Percentiles rank a stretch among this genome's conserved stretches.
Evolutionary conservation across 2,113 vertebrate species (phyloP).

Genomic region (Podarcis raffonei): DNA sequence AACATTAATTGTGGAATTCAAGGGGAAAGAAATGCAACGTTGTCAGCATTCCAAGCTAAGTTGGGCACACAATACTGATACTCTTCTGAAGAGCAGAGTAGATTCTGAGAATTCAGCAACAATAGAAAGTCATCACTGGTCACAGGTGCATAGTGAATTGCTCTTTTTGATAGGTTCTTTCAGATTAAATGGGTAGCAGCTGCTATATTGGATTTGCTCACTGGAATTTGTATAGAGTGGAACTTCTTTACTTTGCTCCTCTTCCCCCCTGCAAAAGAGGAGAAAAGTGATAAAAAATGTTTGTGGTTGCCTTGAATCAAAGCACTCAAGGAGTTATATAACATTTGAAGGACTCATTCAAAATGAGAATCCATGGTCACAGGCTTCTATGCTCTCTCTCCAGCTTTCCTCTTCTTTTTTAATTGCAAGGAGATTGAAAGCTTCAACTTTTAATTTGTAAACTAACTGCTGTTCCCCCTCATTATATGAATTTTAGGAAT

Average conservation of each 20-base stretch:
- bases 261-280: constrained; percentile 37
- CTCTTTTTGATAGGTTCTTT: constrained; percentile 70
- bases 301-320: constrained; percentile 54
- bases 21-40: constrained; percentile 7
- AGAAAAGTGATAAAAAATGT: constrained; percentile 22
- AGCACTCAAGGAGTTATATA: constrained; percentile 52
- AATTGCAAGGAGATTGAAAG: background rate
- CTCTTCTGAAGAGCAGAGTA: constrained; percentile 23
- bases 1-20: background rate
- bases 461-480: background rate
- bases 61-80: background rate
- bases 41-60: background rate
- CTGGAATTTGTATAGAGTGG: constrained; percentile 61
- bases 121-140: constrained; percentile 62
- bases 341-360: background rate
- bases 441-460: background rate
- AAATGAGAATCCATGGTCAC: background rate
- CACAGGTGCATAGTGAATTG: constrained; percentile 78
- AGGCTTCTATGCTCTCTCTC: background rate
- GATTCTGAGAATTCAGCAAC: constrained; percentile 60
- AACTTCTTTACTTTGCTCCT: constrained; percentile 26
- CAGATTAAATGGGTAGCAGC: constrained; percentile 78
- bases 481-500: background rate
- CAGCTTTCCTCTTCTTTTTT: background rate
- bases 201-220: constrained; percentile 70